A percentile compares a stretch with the other conserved stretches of the same genome.
Conservation (phyloP, 2,888 invertebrate species). For the Platycnemis pennipes region DNA sequence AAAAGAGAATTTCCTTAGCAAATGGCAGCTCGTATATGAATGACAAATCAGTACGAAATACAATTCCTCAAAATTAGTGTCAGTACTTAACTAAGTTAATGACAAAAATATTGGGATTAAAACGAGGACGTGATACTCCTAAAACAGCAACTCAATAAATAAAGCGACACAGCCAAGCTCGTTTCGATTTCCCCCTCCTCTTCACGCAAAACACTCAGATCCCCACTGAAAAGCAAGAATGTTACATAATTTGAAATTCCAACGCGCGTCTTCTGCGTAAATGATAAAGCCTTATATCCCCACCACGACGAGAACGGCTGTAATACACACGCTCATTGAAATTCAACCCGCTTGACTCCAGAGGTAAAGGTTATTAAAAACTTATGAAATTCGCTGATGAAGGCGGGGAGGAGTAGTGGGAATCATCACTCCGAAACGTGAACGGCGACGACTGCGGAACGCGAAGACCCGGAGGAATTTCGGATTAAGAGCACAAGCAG, state of each 20-base stretch:
- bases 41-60: too few species aligned
- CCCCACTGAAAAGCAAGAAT: too few species aligned
- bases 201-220: too few species aligned
- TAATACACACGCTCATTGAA: background rate
- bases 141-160: too few species aligned
- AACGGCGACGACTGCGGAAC: background rate
- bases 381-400: background rate
- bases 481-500: background rate
- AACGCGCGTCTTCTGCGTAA: background rate
- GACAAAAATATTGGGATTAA: too few species aligned
- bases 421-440: background rate
- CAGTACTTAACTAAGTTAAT: too few species aligned
- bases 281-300: background rate
- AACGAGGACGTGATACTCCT: too few species aligned
- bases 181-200: too few species aligned
- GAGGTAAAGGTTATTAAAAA: background rate
- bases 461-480: background rate
- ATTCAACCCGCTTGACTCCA: background rate
- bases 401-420: background rate
- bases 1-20: too few species aligned
- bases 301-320: background rate
- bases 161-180: too few species aligned
- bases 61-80: too few species aligned
- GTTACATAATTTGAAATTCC: background rate
- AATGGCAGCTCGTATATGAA: too few species aligned